These are phyloP conservation scores for Ctenopoma kingsleyae DNA, from an alignment of 2,797 vertebrate genomes.

Conservation along the genomic window DNA sequence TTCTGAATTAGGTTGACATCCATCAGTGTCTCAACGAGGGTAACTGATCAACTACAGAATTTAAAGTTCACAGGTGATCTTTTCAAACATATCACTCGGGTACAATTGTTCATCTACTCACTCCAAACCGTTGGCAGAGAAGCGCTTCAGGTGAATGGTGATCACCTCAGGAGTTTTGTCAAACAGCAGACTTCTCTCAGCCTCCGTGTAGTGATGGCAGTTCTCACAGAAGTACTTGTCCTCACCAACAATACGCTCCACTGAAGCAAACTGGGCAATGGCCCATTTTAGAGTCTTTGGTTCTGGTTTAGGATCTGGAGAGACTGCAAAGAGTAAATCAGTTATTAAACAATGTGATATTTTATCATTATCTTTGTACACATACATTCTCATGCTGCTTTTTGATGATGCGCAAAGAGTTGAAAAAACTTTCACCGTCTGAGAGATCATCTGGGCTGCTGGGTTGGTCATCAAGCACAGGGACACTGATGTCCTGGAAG, in stretches of 20 bases:
- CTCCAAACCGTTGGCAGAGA: slow-evolving; percentile 95
- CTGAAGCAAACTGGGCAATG: slow-evolving; percentile 96
- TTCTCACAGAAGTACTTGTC: slow-evolving; percentile 99
- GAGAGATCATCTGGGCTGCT: slow-evolving; percentile 87
- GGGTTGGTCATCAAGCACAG: slow-evolving; percentile 93
- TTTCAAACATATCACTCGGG: neutral
- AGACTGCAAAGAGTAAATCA: slow-evolving; percentile 84
- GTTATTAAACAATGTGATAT: too few species aligned
- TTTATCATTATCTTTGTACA: too few species aligned
- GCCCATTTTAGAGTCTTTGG: slow-evolving; percentile 96
- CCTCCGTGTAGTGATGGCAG: slow-evolving; percentile 96
- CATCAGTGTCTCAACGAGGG: too few species aligned
- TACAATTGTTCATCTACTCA: slow-evolving; percentile 66
- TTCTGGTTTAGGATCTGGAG: slow-evolving; percentile 95
- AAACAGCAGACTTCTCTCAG: slow-evolving; percentile 96
- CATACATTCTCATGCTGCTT: neutral
- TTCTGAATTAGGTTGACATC: too few species aligned
- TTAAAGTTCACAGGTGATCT: neutral
- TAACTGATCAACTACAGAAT: too few species aligned
- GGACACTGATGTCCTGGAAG: slow-evolving; percentile 98
- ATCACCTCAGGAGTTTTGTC: slow-evolving; percentile 97
- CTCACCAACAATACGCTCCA: slow-evolving; percentile 97
- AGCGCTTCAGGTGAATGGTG: slow-evolving; percentile 98
- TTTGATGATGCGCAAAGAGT: neutral
- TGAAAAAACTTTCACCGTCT: slow-evolving; percentile 83